Percentiles rank a stretch among this genome's conserved stretches.
Conservation (phyloP, 1,140 invertebrate genomes). For the Bombus fervidus region DNA sequence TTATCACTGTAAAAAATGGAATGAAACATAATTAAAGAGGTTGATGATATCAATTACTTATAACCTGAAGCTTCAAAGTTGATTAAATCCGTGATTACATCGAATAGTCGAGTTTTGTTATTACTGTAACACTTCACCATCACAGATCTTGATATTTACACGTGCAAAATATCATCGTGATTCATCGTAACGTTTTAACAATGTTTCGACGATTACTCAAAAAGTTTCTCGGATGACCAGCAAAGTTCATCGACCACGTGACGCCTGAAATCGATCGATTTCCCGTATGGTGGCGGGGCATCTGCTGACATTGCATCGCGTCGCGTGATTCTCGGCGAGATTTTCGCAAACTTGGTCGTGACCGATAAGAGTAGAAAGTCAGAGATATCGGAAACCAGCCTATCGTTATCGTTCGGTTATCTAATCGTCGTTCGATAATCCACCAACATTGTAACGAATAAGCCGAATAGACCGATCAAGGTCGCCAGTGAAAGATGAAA, state of each 20-base stretch:
- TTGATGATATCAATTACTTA: no score
- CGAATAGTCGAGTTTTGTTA: background rate
- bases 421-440: conserved; percentile 57
- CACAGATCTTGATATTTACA: background rate
- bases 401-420: conserved; percentile 46
- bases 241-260: background rate
- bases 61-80: no score
- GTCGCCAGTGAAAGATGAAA: background rate
- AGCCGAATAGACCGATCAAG: conserved; percentile 13
- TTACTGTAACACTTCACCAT: background rate
- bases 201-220: background rate
- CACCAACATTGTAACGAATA: background rate
- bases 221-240: background rate
- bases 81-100: background rate
- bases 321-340: conserved; percentile 17
- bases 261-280: background rate
- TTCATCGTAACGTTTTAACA: background rate
- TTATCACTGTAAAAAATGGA: no score
- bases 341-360: conserved; percentile 42
- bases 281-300: background rate
- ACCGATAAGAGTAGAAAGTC: conserved; percentile 61
- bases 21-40: no score
- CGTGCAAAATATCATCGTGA: background rate
- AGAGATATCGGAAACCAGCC: conserved; percentile 34
- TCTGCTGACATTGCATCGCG: background rate